A percentile compares a stretch with the other conserved stretches of the same genome.
Evolutionary conservation across 2,888 invertebrate genomes (phyloP).

Genomic region (Agrochola circellaris): DNA sequence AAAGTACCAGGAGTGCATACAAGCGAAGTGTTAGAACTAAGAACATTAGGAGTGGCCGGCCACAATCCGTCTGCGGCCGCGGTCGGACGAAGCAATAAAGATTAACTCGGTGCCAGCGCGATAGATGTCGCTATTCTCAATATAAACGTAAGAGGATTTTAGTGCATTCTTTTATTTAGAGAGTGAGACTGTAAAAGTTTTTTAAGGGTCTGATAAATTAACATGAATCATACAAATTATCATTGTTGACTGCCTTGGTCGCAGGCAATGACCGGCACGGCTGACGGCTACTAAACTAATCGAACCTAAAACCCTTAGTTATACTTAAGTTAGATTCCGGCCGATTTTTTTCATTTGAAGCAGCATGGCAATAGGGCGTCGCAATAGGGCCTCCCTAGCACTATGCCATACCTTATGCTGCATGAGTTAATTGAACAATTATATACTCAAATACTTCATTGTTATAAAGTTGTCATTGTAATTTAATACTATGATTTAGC

Average conservation of each 20-base stretch:
- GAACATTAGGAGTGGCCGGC: constrained; percentile 60
- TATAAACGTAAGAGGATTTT: constrained; percentile 52
- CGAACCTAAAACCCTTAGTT: too few species aligned
- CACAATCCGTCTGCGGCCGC: constrained; percentile 76
- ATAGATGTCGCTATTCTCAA: constrained; percentile 65
- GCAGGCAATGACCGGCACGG: too few species aligned
- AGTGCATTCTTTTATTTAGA: constrained; percentile 44
- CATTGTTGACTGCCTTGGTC: neutral
- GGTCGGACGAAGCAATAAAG: constrained; percentile 72
- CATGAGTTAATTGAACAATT: too few species aligned
- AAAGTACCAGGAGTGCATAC: constrained; percentile 72
- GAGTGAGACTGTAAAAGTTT: constrained; percentile 2
- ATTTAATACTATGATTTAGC: too few species aligned
- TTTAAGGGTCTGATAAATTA: neutral
- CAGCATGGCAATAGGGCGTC: neutral
- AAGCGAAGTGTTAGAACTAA: constrained; percentile 63
- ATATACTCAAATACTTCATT: too few species aligned
- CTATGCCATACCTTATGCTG: neutral
- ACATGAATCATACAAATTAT: neutral
- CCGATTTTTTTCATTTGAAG: too few species aligned
- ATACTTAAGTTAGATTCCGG: neutral
- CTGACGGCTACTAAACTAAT: neutral
- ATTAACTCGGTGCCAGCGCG: constrained; percentile 65
- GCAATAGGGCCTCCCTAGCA: neutral
- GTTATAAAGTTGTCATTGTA: too few species aligned